A percentile compares a stretch with the other conserved stretches of the same genome.
phyloP scores from a whole-genome alignment of 1,140 invertebrate species.

The Pissodes strobi region DNA sequence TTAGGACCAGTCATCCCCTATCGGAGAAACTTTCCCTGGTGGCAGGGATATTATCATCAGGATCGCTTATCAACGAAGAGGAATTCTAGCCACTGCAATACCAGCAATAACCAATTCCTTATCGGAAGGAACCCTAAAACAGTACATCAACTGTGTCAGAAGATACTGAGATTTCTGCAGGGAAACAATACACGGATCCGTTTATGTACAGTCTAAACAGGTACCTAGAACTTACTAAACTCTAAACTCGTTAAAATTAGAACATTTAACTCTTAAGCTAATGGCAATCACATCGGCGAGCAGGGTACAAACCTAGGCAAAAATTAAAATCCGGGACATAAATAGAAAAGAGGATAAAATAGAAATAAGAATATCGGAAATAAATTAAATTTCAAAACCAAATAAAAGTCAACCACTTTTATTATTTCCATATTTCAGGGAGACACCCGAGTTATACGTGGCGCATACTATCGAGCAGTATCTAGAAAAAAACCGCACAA shows the following conservation, averaged over 20 bases:
- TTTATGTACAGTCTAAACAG: no score
- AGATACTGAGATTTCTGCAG: background rate
- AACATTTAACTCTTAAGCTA: no score
- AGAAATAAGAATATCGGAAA: conserved; percentile 15
- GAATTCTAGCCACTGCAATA: background rate
- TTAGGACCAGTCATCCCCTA: no score
- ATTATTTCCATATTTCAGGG: conserved; percentile 20
- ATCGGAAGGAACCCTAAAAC: background rate
- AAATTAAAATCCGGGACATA: background rate
- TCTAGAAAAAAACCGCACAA: conserved; percentile 6
- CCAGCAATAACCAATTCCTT: background rate
- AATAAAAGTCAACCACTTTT: conserved; percentile 14
- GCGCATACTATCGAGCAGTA: conserved; percentile 10
- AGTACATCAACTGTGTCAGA: background rate
- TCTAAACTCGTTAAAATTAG: no score
- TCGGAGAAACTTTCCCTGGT: background rate
- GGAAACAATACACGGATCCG: no score
- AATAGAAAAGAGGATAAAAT: background rate
- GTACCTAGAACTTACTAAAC: no score
- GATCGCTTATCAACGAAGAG: background rate
- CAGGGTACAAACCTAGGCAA: no score
- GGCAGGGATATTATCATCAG: no score
- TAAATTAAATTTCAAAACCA: conserved; percentile 20
- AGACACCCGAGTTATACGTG: conserved; percentile 17
- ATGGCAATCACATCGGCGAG: no score